Evolutionary conservation across 2,888 invertebrate species (phyloP), one percentile per base, ranked within the genome.

Genomic region (Andrena dorsata): DNA sequence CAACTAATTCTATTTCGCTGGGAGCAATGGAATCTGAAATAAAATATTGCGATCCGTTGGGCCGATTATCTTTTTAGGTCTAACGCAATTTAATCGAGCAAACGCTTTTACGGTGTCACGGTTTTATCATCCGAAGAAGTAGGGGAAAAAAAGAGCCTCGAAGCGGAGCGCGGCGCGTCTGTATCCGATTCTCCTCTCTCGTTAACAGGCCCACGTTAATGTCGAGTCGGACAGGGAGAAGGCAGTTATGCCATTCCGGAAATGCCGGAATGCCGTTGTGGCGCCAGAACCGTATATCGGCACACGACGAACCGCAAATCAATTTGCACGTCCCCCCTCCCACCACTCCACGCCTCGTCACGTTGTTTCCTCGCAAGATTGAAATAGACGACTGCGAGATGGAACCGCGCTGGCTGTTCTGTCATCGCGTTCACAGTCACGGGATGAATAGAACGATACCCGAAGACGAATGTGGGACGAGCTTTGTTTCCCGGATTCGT

Each of bases 251-350:
- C 90, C 90, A 90, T 91, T 91, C 92, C 92, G 92, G 92, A 92
- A 92, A 92, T 87, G 89, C 86, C 80, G 92, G 92, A 91, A 91
- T 92, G 92, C 86, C 89, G 90, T 84, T 86, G 89, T 87, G 90
- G 92, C 91, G 91, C 91, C 92, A 88, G 89, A 82, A 82, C 82
- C 83, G 78, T 82, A 73, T 86, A 88, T 89, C 91, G 89, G 83
- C 88, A 87, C 88, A 88, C 85, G 88, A 82, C 86, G 82, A 88
- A 88, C 91, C 91, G 92, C 92, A 91, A 91, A 92, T 92, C 92
- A 91, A 92, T 92, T 92, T 85, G 88, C 89, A 86, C 88, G 72
- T 85, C 79, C 85, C 26, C 26, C 75, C 80, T 68, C 69, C 78
- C 73, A 64, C 86, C 75, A 56, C 70, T 30, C 64, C 70, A 32